phyloP scores from a whole-genome alignment of 2,797 vertebrate species.

The Crocidura indochinensis region DNA sequence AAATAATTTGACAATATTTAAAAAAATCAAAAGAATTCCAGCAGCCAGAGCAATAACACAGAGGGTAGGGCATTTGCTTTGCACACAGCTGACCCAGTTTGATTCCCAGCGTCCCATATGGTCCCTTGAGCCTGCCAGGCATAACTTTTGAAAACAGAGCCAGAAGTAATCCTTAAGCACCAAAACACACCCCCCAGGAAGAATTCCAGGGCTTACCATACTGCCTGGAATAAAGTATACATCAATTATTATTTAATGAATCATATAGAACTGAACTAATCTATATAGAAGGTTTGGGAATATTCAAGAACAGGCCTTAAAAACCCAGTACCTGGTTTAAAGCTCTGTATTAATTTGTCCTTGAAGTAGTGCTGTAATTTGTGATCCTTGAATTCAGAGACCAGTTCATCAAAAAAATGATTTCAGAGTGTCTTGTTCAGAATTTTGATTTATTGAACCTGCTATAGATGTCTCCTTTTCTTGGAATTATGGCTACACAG shows the following conservation, averaged over 20 bases:
- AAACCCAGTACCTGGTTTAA: constrained; percentile 47
- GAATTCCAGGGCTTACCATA: constrained; percentile 49
- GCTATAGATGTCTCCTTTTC: constrained; percentile 71
- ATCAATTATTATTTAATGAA: constrained; percentile 56
- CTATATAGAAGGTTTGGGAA: constrained; percentile 58
- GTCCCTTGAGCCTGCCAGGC: too few relatives aligned
- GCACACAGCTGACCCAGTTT: too few relatives aligned
- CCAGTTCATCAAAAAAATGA: constrained; percentile 63
- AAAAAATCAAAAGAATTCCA: too few relatives aligned
- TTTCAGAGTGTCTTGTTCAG: constrained; percentile 64
- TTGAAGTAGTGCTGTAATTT: constrained; percentile 29
- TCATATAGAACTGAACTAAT: constrained; percentile 42
- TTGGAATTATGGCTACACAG: constrained; percentile 69
- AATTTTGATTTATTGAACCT: constrained; percentile 66
- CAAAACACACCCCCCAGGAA: too few relatives aligned
- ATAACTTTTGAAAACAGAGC: too few relatives aligned
- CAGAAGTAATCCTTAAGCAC: too few relatives aligned
- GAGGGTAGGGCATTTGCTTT: too few relatives aligned
- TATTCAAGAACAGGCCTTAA: neutral
- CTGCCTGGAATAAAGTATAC: constrained; percentile 8
- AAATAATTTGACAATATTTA: neutral
- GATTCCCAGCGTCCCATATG: too few relatives aligned
- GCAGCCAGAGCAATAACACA: too few relatives aligned
- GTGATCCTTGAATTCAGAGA: constrained; percentile 69
- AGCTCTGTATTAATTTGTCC: constrained; percentile 63